Base-by-base conservation (phyloP, 1,140 invertebrate species). In the Eurosta solidaginis region DNA sequence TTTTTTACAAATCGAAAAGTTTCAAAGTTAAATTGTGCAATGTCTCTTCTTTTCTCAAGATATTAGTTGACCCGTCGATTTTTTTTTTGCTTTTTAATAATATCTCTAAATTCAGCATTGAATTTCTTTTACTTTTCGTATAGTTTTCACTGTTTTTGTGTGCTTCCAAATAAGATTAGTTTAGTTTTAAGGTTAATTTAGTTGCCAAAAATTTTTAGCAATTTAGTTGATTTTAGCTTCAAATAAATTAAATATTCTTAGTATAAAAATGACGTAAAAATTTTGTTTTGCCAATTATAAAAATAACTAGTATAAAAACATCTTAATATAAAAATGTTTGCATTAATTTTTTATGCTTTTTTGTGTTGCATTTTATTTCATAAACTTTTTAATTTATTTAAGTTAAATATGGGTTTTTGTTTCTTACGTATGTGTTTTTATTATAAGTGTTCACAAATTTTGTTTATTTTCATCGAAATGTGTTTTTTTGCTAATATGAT, bases 231-330 rank as follows among this genome's bases (percentile, higher is more conserved):
- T 42, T 40, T 40, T 68, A 40, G 40, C 36, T 68, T 68, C 33
- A 68, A 68, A 68, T 68, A 68, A 68, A 68, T 68, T 68, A 33
- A 20, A 68, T 68, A 40, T 63, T 33, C 40, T 68, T 68, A 68
- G 59, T 68, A 68, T 68, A 68, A 68, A 68, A 68, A 68, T 68
- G n/a, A 68, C 59, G 59, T 68, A 68, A 68, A 68, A 68, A 68
- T 40, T 36, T 68, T 68, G 59, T 68, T 68, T 25, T 68, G 59
- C 59, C 59, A 68, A 68, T 68, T 68, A 68, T 20, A 68, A 68
- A 68, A 68, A 68, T 68, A 68, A 68, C 40, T 68, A 68, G 59
- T 68, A 68, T 68, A 68, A 68, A 68, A 68, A 68, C 29, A 68
- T 27, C 40, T 68, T 68, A 59, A 68, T 68, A 68, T 68, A 68